phyloP scores from a whole-genome alignment of 2,888 invertebrate genomes.

The Arrhopalites spinosus region DNA sequence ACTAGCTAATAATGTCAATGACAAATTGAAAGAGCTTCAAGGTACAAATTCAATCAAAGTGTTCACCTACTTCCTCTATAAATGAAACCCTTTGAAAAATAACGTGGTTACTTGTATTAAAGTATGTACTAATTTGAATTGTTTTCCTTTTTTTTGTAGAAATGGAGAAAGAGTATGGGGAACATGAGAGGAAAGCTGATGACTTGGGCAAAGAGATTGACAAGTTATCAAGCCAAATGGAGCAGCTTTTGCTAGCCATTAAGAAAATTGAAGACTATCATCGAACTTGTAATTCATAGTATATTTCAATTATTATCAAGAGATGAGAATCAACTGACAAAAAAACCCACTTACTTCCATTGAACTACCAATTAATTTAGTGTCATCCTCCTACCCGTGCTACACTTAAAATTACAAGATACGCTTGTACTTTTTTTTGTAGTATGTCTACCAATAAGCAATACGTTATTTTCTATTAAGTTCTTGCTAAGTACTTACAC shows the following conservation, averaged over 20 bases:
- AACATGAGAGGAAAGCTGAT: conserved; percentile 68
- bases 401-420: too few relatives aligned
- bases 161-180: conserved; percentile 71
- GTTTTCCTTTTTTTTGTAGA: conserved; percentile 57
- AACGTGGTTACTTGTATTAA: not conserved
- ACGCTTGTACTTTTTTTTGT: too few relatives aligned
- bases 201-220: conserved; percentile 68
- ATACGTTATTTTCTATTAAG: too few relatives aligned
- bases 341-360: not conserved
- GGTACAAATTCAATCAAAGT: conserved; percentile 60
- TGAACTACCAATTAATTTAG: too few relatives aligned
- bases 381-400: too few relatives aligned
- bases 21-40: conserved; percentile 73
- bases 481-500: too few relatives aligned
- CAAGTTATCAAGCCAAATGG: conserved; percentile 68
- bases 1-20: conserved; percentile 77
- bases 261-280: conserved; percentile 68
- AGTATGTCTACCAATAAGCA: too few relatives aligned
- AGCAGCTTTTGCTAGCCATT: conserved; percentile 66
- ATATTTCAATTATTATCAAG: too few relatives aligned
- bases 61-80: not conserved
- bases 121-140: not conserved
- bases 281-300: conserved; percentile 64
- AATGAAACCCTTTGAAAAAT: not conserved
- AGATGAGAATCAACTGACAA: not conserved